These are phyloP conservation scores for Muntiacus reevesi DNA, from an alignment of 2,113 vertebrate species.

Conservation along the genomic window DNA sequence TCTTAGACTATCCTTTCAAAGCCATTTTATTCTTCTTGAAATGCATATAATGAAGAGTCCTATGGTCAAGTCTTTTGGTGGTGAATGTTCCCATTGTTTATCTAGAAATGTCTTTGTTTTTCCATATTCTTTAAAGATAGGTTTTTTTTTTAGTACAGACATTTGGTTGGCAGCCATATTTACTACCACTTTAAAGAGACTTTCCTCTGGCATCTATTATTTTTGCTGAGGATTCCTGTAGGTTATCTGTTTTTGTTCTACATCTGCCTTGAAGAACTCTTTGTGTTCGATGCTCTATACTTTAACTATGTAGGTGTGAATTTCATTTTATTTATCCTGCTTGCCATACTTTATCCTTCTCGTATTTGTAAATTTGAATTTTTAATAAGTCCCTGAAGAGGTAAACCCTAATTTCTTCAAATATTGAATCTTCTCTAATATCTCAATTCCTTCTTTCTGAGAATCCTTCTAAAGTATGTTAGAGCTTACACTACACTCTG, in stretches of 20 bases:
- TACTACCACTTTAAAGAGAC: not conserved
- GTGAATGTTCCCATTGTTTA: not conserved
- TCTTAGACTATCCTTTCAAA: not conserved
- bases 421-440: not conserved
- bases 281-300: not conserved
- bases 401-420: not conserved
- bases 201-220: not conserved
- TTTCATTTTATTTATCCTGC: not conserved
- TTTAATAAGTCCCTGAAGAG: not conserved
- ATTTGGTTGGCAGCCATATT: not conserved
- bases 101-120: not conserved
- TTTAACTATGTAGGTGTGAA: not conserved
- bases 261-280: not conserved
- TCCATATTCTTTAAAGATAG: not conserved
- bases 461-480: not conserved
- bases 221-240: not conserved
- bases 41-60: not conserved
- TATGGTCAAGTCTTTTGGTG: not conserved
- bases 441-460: not conserved
- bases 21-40: not conserved
- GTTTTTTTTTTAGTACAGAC: not conserved
- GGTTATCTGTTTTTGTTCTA: not conserved
- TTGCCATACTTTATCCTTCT: not conserved
- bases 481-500: not conserved
- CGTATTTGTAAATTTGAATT: not conserved